Percentiles rank a stretch among this genome's conserved stretches.
These are phyloP conservation scores for Taenaris catops DNA, from an alignment of 2,888 invertebrate genomes.

Conservation along the genomic window DNA sequence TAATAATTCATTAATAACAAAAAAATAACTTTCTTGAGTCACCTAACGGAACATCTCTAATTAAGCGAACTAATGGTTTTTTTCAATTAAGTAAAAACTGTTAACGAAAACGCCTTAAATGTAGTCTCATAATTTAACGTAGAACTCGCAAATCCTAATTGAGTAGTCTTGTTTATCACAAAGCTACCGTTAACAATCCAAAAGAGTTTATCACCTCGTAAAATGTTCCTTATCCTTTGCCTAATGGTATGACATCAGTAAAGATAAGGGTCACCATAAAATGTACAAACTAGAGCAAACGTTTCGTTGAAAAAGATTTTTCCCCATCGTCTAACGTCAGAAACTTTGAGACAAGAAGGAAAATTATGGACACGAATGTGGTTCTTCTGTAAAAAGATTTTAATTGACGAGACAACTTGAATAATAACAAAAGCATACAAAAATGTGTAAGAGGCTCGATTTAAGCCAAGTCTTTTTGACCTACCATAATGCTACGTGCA, in stretches of 20 bases:
- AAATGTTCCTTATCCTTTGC: constrained; percentile 45
- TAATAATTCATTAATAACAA: neutral
- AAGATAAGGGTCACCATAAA: constrained; percentile 14
- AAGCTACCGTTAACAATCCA: constrained; percentile 23
- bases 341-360: no score
- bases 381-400: no score
- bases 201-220: constrained; percentile 37
- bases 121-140: no score
- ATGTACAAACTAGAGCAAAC: neutral
- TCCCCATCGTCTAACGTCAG: no score
- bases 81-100: constrained; percentile 10
- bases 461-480: no score
- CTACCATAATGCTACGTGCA: no score
- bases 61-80: constrained; percentile 5
- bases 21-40: neutral
- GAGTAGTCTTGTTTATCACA: constrained; percentile 18
- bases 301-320: no score
- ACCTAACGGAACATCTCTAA: constrained; percentile 9
- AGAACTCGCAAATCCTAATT: constrained; percentile 17
- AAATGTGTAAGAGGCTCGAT: no score
- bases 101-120: constrained; percentile 1
- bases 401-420: no score
- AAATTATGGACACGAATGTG: no score
- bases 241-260: constrained; percentile 62
- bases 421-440: no score